Evolutionary conservation across 1,140 invertebrate species (phyloP).

Genomic region (Wiebesia pumilae): DNA sequence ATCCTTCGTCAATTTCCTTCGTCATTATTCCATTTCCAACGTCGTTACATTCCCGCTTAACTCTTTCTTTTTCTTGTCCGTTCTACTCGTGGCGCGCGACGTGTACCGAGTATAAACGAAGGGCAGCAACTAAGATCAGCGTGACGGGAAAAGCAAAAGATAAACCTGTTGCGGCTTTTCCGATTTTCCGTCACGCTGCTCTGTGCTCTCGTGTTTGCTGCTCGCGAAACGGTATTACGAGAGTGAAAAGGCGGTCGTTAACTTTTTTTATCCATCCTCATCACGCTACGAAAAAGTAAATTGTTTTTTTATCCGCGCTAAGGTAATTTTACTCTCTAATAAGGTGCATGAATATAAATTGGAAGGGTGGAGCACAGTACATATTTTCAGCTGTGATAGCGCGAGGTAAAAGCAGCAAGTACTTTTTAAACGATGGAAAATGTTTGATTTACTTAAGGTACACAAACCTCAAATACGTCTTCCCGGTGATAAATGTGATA

Average conservation of each 20-base stretch:
- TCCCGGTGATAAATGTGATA: too few relatives aligned
- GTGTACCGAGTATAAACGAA: constrained; percentile 15
- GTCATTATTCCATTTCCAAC: background rate
- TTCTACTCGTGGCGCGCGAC: background rate
- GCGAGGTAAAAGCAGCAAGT: too few relatives aligned
- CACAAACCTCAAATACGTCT: too few relatives aligned
- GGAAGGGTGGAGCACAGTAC: background rate
- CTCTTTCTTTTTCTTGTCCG: constrained; percentile 5
- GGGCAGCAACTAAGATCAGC: background rate
- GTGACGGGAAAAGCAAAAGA: constrained; percentile 5
- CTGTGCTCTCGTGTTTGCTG: background rate
- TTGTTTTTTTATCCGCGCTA: background rate
- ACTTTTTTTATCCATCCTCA: background rate
- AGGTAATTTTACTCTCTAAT: background rate
- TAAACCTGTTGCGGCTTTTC: constrained; percentile 23
- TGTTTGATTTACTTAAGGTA: background rate
- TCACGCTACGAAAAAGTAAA: background rate
- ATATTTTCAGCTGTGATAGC: background rate
- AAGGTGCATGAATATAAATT: too few relatives aligned
- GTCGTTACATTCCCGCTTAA: background rate
- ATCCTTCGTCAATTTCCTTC: too few relatives aligned
- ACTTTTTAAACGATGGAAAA: background rate
- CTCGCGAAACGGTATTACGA: background rate
- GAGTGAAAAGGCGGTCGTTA: background rate
- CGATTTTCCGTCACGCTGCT: constrained; percentile 25